Evolutionary conservation across 2,797 vertebrate genomes (phyloP), one percentile per base, ranked within the genome.

Genomic region (Sebastes cheni): DNA sequence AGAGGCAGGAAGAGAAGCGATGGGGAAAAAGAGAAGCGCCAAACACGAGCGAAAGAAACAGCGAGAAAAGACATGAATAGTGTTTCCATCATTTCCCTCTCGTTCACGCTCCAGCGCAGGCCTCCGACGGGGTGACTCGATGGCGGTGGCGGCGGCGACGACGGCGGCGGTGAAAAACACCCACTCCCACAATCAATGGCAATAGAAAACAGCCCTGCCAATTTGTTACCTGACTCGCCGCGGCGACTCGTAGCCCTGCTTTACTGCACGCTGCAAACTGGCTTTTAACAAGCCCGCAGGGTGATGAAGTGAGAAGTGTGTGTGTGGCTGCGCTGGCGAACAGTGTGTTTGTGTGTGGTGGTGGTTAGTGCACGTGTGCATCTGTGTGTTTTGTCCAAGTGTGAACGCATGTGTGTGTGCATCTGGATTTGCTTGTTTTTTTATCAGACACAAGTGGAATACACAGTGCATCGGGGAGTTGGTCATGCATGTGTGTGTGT

Each of bases 231-330:
- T 91, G 87, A 92, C 79, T 87, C 86, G 34, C 87, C 22, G 46
- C 69, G 10, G 87, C 84, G 73, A 91, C 81, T 69, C 60, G 23
- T 55, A 81, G 76, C 34, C 55, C 69, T 73, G 79, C 86, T 91
- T 89, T 89, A 84, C 79, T 82, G 88, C 81, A 70, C 8, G 64
- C 86, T 90, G 89, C 85, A 93, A 92, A 92, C 84, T 62, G 82
- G 67, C 83, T 85, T 91, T 92, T 91, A 91, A 93, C 90, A 91
- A 92, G 90, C 75, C 91, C 72, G 1, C 81, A 75, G 80, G 87
- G 92, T 89, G 90, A 92, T 92, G 91, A 93, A 89, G 89, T 93
- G 92, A 90, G 88, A 89, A 92, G 86, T 88, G 88, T 86, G 88
- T 86, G 68, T 85, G 82, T 61, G 81, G 56, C 46, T 73, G 70